Conservation (phyloP, 2,113 vertebrate species). For the Planiliza haematocheilus region DNA sequence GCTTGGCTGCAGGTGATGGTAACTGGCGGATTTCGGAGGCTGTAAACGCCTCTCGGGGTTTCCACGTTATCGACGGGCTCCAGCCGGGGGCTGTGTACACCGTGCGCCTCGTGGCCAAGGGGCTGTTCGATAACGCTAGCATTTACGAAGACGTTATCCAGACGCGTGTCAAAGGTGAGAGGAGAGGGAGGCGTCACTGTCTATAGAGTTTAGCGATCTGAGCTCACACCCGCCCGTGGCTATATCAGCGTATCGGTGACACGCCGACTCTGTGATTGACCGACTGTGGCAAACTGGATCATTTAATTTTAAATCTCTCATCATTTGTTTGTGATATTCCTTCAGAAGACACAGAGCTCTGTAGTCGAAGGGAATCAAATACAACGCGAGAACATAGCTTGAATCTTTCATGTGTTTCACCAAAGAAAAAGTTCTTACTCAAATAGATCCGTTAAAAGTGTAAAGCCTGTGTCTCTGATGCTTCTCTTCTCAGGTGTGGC, state of each 20-base stretch:
- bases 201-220: conserved; percentile 37
- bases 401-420: conserved; percentile 16
- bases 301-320: background rate
- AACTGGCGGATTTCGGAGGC: conserved; percentile 89
- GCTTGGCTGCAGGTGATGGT: conserved; percentile 87
- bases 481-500: conserved; percentile 76
- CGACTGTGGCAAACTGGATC: conserved; percentile 23
- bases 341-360: conserved; percentile 12
- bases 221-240: background rate
- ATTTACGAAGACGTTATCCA: conserved; percentile 97
- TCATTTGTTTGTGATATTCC: conserved; percentile 31
- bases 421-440: conserved; percentile 20
- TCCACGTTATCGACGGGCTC: conserved; percentile 89
- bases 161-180: conserved; percentile 93
- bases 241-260: background rate
- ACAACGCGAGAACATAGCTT: conserved; percentile 14
- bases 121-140: conserved; percentile 91
- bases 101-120: conserved; percentile 91
- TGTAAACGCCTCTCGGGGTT: conserved; percentile 89
- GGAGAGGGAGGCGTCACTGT: conserved; percentile 25
- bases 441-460: background rate
- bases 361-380: conserved; percentile 42
- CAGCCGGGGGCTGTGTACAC: conserved; percentile 89
- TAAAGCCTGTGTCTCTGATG: conserved; percentile 10
- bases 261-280: background rate